phyloP scores from a whole-genome alignment of 2,113 vertebrate species.

The Xenopus tropicalis region UCB_Xtro_10.0 CM004448.2:99994001-99994500 shows the following conservation, averaged over 20 bases:
- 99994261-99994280: slow-evolving; percentile 15
- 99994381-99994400: too few species aligned
- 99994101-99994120: slow-evolving; percentile 29
- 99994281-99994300: slow-evolving; percentile 5
- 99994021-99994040: slow-evolving; percentile 26
- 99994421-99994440: too few species aligned
- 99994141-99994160: background rate
- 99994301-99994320: background rate
- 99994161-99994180: slow-evolving; percentile 12
- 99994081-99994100: slow-evolving; percentile 11
- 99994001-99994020: slow-evolving; percentile 22
- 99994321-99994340: background rate
- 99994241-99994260: slow-evolving; percentile 7
- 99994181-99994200: slow-evolving; percentile 25
- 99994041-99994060: slow-evolving; percentile 35
- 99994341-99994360: background rate
- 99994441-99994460: too few species aligned
- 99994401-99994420: too few species aligned
- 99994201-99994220: slow-evolving; percentile 28
- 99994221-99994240: background rate
- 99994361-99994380: too few species aligned
- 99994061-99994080: slow-evolving; percentile 4
- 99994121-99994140: slow-evolving; percentile 21
- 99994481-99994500: too few species aligned
- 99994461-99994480: too few species aligned